Base-by-base conservation (phyloP, 2,113 vertebrate species). In the Gadus macrocephalus region DNA sequence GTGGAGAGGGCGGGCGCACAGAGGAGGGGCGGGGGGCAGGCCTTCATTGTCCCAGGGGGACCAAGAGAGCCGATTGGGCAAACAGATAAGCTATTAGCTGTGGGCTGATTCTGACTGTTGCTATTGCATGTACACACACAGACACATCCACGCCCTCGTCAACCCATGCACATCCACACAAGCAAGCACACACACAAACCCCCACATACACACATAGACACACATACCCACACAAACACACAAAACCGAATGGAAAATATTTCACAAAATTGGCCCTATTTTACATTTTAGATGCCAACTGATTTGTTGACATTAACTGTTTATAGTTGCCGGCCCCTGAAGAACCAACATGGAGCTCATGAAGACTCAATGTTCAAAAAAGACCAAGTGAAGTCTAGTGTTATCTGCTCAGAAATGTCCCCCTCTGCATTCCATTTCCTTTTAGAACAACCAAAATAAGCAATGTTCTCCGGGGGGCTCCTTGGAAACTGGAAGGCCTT, bases 361-460 rank as follows among this genome's bases (percentile, higher is more conserved):
- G 79, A 75, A 76, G 67, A 68, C 59, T 25, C 28, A 35, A 73
- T 17, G 68, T 71, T 81, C 16, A 55, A 15, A 3, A 58, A 16
- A 17, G 75, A 75, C 49, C 42, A 14, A 49, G 42, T 70, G 80
- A 74, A 66, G 71, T 62, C 55, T 83, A 69, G 53, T 76, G 19
- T 35, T 38, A 63, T 69, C 61, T 58, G 25, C 42, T 14, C 42
- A 49, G 31, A 35, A 35, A 4, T 35, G 31, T 35, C 42, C 42
- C 42, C 42, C 83, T 79, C 81, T 87, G 72, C 84, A 84, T 89
- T 88, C 78, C 76, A 79, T 66, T 81, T 62, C 53, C 69, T 67
- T 71, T 78, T 78, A 78, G 74, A 87, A 15, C 68, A 15, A 70
- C 80, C 77, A 89, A 78, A 88, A 90, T 75, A 86, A 77, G 66